Conservation (phyloP, 30 jellyfish, hydroid and myxozoan species). For the Clytia hemisphaerica region DNA sequence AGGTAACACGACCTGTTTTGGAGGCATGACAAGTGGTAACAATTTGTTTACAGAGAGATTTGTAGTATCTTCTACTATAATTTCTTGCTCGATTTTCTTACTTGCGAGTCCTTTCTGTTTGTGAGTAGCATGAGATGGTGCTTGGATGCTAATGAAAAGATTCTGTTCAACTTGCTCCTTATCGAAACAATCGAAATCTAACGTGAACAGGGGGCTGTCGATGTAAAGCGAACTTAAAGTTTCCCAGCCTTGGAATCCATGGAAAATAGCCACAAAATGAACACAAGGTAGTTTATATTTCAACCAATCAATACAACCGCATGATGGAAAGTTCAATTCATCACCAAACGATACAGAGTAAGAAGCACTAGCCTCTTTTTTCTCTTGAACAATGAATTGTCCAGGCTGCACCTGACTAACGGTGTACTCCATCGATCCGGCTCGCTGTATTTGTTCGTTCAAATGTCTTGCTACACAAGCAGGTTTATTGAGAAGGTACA, state of each 20-base stretch:
- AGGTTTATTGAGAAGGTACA: slow-evolving; percentile 18
- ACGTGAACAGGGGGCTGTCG: slow-evolving; percentile 16
- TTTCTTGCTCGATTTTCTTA: no score
- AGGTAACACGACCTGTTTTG: no score
- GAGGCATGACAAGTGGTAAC: no score
- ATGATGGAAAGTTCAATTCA: slow-evolving; percentile 14
- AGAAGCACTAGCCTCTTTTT: slow-evolving; percentile 5
- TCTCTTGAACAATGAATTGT: slow-evolving; percentile 1
- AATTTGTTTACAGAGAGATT: no score
- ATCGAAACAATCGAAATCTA: slow-evolving; percentile 37
- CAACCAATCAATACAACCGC: slow-evolving; percentile 33
- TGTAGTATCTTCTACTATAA: no score
- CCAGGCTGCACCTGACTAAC: slow-evolving; percentile 33
- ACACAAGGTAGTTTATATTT: slow-evolving; percentile 28
- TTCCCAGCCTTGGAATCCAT: slow-evolving; percentile 23
- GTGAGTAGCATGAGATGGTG: no score
- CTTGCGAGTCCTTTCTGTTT: no score
- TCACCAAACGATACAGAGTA: slow-evolving; percentile 29
- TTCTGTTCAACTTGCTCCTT: slow-evolving; percentile 15
- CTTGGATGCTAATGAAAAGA: no score
- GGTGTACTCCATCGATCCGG: neutral
- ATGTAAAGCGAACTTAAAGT: slow-evolving; percentile 9
- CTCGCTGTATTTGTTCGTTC: neutral
- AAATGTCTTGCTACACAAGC: slow-evolving; percentile 1
- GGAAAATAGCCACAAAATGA: slow-evolving; percentile 21